Base-by-base conservation (phyloP, 2,797 vertebrate genomes). In the Chiroxiphia lanceolata region DNA sequence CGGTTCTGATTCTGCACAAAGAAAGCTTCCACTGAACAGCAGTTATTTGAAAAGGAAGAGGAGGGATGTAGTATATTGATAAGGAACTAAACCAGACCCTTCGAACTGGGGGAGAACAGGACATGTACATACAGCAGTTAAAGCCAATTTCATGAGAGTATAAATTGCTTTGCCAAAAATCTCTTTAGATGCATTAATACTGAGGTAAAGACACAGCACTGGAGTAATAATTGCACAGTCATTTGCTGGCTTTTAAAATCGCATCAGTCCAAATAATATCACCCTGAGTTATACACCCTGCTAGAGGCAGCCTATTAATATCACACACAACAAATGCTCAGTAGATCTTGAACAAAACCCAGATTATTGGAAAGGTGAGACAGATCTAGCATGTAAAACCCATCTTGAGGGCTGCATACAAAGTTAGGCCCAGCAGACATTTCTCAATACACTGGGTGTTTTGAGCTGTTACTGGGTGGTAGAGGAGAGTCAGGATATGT, bases 181-280 rank as follows among this genome's bases (percentile, higher is more conserved):
- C 94, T 97, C 95, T 90, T 92, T 83, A 90, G 94, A 57, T 78
- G 80, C 88, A 96, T 97, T 96, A 96, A 96, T 96, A 89, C 94
- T 71, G 72, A 3, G 26, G 82, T 93, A 86, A 96, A 86, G 85
- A 89, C 83, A 61, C 79, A 82, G 81, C 59, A 69, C 82, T 69
- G 48, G 23, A 88, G 90, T 86, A 96, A 97, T 97, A 96, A 97
- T 94, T 80, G 93, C 91, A 72, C 86, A 84, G 84, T 91, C 95
- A 93, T 97, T 97, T 95, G 76, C 92, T 86, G 83, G 86, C 94
- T 97, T 97, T 97, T 97, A 98, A 98, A 98, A 97, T 87, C 84
- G 15, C 96, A 97, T 97, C 95, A 95, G 77, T 97, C 88, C 95
- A 27, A 97, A 96, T 95, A 96, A 96, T 83, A 97, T 86, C 89